Base-by-base conservation (phyloP, 2,888 invertebrate genomes). In the Embidobia sp. region DNA sequence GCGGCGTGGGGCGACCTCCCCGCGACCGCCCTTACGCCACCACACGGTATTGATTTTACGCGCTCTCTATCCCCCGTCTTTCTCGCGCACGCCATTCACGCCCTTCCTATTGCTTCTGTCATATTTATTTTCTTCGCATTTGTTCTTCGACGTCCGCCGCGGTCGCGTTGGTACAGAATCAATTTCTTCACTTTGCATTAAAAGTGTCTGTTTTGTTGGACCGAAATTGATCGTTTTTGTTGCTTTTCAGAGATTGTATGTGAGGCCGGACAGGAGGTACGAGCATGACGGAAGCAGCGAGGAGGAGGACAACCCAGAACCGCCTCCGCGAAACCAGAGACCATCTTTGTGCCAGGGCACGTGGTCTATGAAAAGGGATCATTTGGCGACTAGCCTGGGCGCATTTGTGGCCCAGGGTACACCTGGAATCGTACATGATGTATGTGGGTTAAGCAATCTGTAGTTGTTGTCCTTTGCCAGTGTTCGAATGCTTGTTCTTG, bases 331-430 rank as follows among this genome's bases (percentile, higher is more conserved):
- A 46, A 78, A 79, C 27, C 84, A 87, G 77, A 88, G 85, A 78
- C 78, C 91, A 66, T 89, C 90, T 35, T 89, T 92, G 64, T 92
- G 92, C 83, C 92, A 92, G 81, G 93, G 92, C n/a, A 92, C 92
- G 8, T 93, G 93, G 93, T 92, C 93, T 3, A 91, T 92, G 35
- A 92, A 92, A 83, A 90, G 88, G 81, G 88, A 87, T 67, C 81
- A 83, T 76, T 90, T 85, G 90, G 48, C 49, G 22, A 86, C 86
- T 72, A 88, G 73, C 79, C 85, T 83, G 78, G 83, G 83, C 77
- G 83, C 82, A 31, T 82, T 84, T 66, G 72, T 84, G 48, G 77
- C 80, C 55, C 85, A 86, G 49, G 81, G 78, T 70, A 78, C 83
- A 48, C 82, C 86, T 13, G 72, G 80, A 26, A 82, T 79, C 26